Base-by-base conservation (phyloP, 2,888 invertebrate species). In the Caprella mutica region DNA sequence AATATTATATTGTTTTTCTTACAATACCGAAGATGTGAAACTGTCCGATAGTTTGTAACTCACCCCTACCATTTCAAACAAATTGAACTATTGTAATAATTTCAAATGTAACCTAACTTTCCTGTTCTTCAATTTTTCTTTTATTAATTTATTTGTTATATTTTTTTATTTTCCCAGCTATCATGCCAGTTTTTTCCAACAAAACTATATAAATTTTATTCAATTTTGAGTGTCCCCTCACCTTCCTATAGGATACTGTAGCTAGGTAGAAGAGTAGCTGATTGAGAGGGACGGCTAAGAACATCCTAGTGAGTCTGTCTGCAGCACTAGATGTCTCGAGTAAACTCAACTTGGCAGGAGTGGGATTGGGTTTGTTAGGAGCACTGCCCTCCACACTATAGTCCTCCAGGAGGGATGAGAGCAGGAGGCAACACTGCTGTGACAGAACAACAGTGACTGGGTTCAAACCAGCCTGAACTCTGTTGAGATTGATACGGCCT, bases 381-480 rank as follows among this genome's bases (percentile, higher is more conserved):
- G 61, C 52, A 54, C 61, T 52, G 17, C 61, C 65, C 72, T 88
- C 88, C 38, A 86, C 76, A 51, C 84, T 82, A 30, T 87, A 80
- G 73, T 89, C 88, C 43, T 84, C 81, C 56, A 89, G 77, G 65
- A 89, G 73, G 27, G 82, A 81, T 30, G 83, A 79, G 71, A 84
- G 76, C 70, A 92, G 77, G 27, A 83, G 80, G n/a, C 92, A 77
- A 59, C 87, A 86, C 65, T 86, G 85, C 24, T 84, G 84, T 14
- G 91, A 88, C 53, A 93, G 78, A 0, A 91, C 91, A 21, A 92
- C 91, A 69, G 88, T 88, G 12, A 92, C 78, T 2, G 87, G 90
- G 53, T 90, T 87, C 66, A 91, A 86, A 30, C 88, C 86, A 74
- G 90, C 90, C 73, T 85, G 86, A 71, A 84, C 82, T 76, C 84